Conservation (phyloP, 2,797 vertebrate species). For the Esox masquinongy region DNA sequence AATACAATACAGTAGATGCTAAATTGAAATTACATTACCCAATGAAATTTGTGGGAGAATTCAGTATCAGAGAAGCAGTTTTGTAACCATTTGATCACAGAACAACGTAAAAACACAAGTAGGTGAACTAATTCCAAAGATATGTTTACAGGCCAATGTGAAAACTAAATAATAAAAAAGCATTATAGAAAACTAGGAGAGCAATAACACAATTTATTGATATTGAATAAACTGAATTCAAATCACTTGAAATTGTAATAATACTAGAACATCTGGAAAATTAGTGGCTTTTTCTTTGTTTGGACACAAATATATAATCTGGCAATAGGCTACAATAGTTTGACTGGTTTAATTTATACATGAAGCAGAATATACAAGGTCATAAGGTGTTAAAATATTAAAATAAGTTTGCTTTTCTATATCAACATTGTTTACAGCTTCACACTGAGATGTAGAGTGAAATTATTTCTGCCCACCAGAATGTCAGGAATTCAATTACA, state of each 20-base stretch:
- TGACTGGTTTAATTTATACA: slow-evolving; percentile 69
- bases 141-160: background rate
- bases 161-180: background rate
- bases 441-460: slow-evolving; percentile 54
- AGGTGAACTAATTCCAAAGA: background rate
- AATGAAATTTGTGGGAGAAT: too few relatives aligned
- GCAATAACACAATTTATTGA: slow-evolving; percentile 18
- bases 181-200: background rate
- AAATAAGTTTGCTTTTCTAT: slow-evolving; percentile 75
- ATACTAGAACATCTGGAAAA: slow-evolving; percentile 40
- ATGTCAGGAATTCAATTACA: slow-evolving; percentile 57
- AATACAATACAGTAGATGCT: too few relatives aligned
- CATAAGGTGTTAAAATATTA: slow-evolving; percentile 69
- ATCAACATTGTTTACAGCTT: slow-evolving; percentile 63
- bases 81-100: background rate
- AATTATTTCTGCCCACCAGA: slow-evolving; percentile 53
- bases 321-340: slow-evolving; percentile 57
- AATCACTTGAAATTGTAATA: slow-evolving; percentile 7
- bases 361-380: slow-evolving; percentile 67
- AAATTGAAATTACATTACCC: too few relatives aligned
- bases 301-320: slow-evolving; percentile 54
- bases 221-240: slow-evolving; percentile 13
- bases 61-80: background rate
- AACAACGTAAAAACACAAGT: background rate
- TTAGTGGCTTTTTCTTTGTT: slow-evolving; percentile 34